Percentiles rank a stretch among this genome's conserved stretches.
phyloP scores from a whole-genome alignment of 2,113 vertebrate genomes.

The Myotis davidii region DNA sequence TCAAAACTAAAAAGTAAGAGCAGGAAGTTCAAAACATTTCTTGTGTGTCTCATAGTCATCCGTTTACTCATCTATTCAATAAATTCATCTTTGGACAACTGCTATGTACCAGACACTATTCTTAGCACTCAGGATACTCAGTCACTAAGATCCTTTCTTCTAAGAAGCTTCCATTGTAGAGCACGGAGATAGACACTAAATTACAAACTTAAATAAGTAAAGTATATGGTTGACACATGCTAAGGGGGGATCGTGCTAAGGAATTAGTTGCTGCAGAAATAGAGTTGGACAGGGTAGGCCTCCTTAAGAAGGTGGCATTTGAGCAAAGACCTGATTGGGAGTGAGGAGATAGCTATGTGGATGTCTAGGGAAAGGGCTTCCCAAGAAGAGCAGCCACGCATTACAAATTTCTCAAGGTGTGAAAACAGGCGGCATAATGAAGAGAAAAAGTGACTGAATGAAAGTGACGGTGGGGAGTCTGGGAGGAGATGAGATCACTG shows the following conservation, averaged over 20 bases:
- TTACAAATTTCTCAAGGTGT: background rate
- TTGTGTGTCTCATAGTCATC: background rate
- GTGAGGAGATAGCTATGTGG: background rate
- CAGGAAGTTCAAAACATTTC: background rate
- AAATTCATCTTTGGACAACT: background rate
- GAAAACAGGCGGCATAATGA: background rate
- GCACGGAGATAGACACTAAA: background rate
- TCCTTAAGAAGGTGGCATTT: background rate
- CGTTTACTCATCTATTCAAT: background rate
- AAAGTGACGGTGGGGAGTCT: background rate
- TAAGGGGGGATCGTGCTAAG: background rate
- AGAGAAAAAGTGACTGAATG: background rate
- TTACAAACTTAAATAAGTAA: background rate
- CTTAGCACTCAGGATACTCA: background rate
- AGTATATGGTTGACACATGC: background rate
- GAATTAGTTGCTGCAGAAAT: background rate
- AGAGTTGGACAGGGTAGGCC: accelerated
- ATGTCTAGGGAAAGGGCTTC: background rate
- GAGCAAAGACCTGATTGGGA: background rate
- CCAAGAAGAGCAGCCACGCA: background rate
- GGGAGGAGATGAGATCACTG: background rate
- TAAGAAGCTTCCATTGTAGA: background rate
- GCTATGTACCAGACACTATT: background rate
- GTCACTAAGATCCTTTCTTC: background rate
- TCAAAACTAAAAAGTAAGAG: background rate